Evolutionary conservation across 2,113 vertebrate genomes (phyloP), one percentile per base, ranked within the genome.

Genomic region (Mesitornis unicolor): DNA sequence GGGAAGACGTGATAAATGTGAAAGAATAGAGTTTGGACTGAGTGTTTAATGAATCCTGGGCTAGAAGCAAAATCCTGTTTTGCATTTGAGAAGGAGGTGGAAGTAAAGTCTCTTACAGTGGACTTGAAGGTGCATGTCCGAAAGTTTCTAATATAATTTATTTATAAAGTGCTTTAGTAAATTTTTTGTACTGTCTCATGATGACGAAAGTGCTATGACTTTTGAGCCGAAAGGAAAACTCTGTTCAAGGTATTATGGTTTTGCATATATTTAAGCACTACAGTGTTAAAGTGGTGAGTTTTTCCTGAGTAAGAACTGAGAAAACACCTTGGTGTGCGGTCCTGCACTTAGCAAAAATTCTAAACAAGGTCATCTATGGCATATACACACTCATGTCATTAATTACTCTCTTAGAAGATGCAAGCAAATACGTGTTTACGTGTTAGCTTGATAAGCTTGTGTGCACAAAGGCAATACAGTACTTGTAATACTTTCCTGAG

Each of bases 241-340:
- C 19, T 60, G 18, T 47, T 26, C 8, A 11, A 61, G 14, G 1
- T 65, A 8, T 36, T 51, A 38, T 33, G 21, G 16, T 42, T 93
- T 89, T 87, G 63, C 33, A 31, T 65, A 9, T 65, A 28, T 65
- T 47, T 42, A 33, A 81, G 15, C 26, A 61, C 38, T n/a, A 8
- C 40, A 64, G 53, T 12, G 11, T 69, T 78, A 79, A 89, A 92
- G n/a, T 31, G 73, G 36, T 57, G 67, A 93, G 87, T 87, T 97
- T 96, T 94, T 93, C 96, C 96, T 96, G 96, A 96, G 96, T 96
- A 95, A 95, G 6, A 4, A 28, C 88, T 94, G 90, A 96, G 48
- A 78, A 93, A 73, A 14, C 53, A 79, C 40, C 40, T 89, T 1
- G 0, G 20, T 63, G 26, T 6, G 1, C 12, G 28, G 25, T 88